Evolutionary conservation across 2,113 vertebrate species (phyloP), one percentile per base, ranked within the genome.

Genomic region (Morone chrysops): DNA sequence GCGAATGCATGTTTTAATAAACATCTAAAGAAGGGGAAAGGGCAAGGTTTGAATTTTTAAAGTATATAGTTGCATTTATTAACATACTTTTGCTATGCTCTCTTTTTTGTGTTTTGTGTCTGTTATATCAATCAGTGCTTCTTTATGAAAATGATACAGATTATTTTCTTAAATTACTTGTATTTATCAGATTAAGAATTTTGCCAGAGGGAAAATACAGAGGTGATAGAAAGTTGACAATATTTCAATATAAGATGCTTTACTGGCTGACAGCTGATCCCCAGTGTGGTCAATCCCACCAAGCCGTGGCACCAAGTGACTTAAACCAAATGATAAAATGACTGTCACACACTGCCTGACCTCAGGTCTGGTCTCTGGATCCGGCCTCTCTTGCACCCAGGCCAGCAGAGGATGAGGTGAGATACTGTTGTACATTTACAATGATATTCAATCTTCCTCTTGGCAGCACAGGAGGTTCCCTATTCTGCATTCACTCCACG

Each of bases 351-450:
- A 66, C 40, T 17, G 13, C 61, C 75, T 56, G 70, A 80, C 72
- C 85, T 78, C 72, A 75, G 76, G 53, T 71, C 75, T 67, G 80
- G 31, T 72, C 68, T 66, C 83, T 78, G 54, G 63, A 78, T 40
- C 22, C 8, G 10, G 20, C 22, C 38, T 74, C 45, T 68, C 13
- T 48, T 63, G 31, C 66, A 17, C 75, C 25, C 36, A 6, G 36
- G 48, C 70, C 62, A 51, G 79, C 69, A 53, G 78, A 87, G 40
- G 85, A 88, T 86, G 83, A 92, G 81, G 85, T 90, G 90, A 92
- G 82, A 93, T 74, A 53, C 75, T 91, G 90, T 84, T 89, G 79
- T 77, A 91, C 82, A 79, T 91, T 87, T 89, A 85, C 86, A 88
- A 82, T 67, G 61, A 87, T 86, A 91, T 78, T 82, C 71, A 72